Evolutionary conservation across 2,113 vertebrate genomes (phyloP).

Genomic region (Fregetta grallaria): DNA sequence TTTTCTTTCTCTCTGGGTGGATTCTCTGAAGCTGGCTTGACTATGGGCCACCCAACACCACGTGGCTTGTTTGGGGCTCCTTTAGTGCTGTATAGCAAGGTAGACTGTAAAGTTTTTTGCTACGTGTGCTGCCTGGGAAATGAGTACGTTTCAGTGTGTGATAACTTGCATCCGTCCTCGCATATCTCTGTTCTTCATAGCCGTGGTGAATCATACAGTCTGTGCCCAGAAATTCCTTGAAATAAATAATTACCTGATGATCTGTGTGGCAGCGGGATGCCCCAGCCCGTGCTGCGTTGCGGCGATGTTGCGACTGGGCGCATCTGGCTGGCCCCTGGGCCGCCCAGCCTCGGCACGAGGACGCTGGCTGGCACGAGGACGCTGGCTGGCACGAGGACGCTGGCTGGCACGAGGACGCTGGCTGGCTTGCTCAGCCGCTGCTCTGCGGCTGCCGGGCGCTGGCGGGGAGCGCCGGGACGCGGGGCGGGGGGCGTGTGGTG

Average conservation of each 20-base stretch:
- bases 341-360: neutral
- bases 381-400: neutral
- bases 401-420: neutral
- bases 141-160: neutral
- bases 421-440: neutral
- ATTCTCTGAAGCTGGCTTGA: neutral
- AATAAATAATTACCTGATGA: neutral
- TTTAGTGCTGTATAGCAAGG: no score
- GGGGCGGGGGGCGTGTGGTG: no score
- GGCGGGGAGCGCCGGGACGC: neutral
- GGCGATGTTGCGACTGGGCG: fast-evolving
- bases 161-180: neutral
- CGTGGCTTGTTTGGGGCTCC: neutral
- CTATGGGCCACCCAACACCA: fast-evolving
- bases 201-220: neutral
- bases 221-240: fast-evolving
- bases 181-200: neutral
- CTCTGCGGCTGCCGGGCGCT: neutral
- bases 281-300: fast-evolving
- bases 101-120: no score
- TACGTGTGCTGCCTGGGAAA: fast-evolving
- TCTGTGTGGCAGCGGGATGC: fast-evolving
- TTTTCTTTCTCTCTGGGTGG: neutral
- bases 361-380: neutral
- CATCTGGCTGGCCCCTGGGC: neutral